Evolutionary conservation across 2,888 invertebrate genomes (phyloP), one percentile per base, ranked within the genome.

Genomic region (Mythimna impura): DNA sequence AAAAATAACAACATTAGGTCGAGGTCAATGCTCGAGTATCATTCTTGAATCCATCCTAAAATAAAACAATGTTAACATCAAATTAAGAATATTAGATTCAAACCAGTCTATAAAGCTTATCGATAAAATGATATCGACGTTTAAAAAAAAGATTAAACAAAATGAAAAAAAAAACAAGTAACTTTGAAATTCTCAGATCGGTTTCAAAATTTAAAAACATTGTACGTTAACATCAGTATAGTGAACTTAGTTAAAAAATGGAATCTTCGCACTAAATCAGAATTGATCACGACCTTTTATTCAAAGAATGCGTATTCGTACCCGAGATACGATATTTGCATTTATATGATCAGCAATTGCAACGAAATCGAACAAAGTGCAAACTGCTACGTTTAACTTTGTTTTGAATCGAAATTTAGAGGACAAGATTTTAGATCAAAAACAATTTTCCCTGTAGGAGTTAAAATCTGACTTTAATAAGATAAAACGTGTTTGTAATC

Each of bases 201-300:
- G 34, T 71, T 73, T 36, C 22, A 54, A 58, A 73, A 22, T 73
- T 25, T 3, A 55, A 71, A 69, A 43, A 0, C 50, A n/a, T n/a
- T 63, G 60, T 22, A 40, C 36, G n/a, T 20, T 20, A 55, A 63
- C n/a, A 25, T 71, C 1, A 12, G 6, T 55, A 36, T 61, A 58
- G 61, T 30, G 34, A 61, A 34, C 30, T 50, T 20, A 58, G 12
- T 14, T 34, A 25, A 52, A 52, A 50, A 67, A 52, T 65, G 62
- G 17, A 61, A 68, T 50, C 22, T 54, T 14, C 34, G 62, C 34
- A 67, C 70, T 68, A 58, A 62, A 74, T 71, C 30, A 62, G 20
- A 71, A 65, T 74, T 58, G 79, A 80, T 78, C 79, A 52, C 80
- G 74, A 70, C 83, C 67, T 82, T 73, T 64, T 70, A 66, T 43